These are phyloP conservation scores for Smutsia gigantea DNA, from an alignment of 2,797 vertebrate genomes.

Conservation along the genomic window DNA sequence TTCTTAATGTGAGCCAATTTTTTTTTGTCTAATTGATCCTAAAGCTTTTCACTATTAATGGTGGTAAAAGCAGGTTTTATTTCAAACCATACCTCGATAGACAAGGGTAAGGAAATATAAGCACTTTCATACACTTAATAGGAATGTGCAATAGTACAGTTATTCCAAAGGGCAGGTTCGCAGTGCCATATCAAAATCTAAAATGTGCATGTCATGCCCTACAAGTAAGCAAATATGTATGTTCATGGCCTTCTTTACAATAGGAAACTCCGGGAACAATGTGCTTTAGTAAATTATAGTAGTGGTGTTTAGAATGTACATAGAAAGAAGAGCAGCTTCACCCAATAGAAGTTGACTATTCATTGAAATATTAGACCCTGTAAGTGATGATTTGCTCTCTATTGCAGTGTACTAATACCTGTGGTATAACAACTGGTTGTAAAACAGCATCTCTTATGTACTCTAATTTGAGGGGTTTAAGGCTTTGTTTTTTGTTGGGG, in stretches of 20 bases:
- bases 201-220: not conserved
- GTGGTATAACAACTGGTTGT: not conserved
- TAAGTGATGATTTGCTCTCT: not conserved
- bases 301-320: not conserved
- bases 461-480: not conserved
- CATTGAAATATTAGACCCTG: not conserved
- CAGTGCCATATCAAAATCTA: not conserved
- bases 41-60: conserved; percentile 1
- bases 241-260: not conserved
- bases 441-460: conserved; percentile 7
- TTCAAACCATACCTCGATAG: not conserved
- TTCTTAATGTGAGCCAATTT: not conserved
- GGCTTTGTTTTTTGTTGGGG: not conserved
- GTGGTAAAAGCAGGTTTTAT: conserved; percentile 31
- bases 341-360: not conserved
- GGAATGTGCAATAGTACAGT: not conserved
- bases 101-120: not conserved
- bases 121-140: not conserved
- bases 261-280: not conserved
- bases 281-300: not conserved
- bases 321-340: not conserved
- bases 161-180: not conserved
- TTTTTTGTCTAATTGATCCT: not conserved
- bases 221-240: not conserved
- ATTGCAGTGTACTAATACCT: not conserved